These are phyloP conservation scores for Ditylenchus weischeri DNA, from an alignment of 2,888 invertebrate genomes.

Conservation along the genomic window DNA sequence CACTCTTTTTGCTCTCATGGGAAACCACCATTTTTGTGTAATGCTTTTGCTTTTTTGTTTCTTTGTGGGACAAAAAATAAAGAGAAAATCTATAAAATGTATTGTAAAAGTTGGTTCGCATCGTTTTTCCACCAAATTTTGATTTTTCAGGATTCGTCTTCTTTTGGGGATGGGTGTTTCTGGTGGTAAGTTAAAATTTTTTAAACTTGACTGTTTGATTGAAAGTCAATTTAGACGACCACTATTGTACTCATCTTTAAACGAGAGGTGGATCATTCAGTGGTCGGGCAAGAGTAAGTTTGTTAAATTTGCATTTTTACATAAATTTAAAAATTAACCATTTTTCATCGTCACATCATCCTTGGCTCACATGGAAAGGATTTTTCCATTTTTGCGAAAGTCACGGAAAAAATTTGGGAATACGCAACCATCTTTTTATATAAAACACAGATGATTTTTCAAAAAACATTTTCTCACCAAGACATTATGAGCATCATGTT, in stretches of 20 bases:
- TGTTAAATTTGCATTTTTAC: neutral
- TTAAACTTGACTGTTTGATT: neutral
- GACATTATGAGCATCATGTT: no score
- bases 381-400: no score
- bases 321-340: no score
- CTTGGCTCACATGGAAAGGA: no score
- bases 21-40: no score
- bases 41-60: slow-evolving; percentile 8
- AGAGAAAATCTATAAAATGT: neutral
- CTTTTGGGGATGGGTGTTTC: slow-evolving; percentile 90
- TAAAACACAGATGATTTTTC: no score
- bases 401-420: no score
- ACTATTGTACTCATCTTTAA: slow-evolving; percentile 85
- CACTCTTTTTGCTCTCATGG: no score
- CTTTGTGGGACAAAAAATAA: neutral
- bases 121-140: slow-evolving; percentile 11
- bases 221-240: slow-evolving; percentile 67
- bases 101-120: neutral
- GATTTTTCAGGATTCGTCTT: slow-evolving; percentile 73
- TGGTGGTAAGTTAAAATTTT: slow-evolving; percentile 62
- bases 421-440: no score
- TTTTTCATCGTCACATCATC: no score
- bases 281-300: slow-evolving; percentile 13
- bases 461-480: no score
- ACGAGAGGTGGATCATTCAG: slow-evolving; percentile 68